Evolutionary conservation across 2,113 vertebrate species (phyloP).

Genomic region (Seriola rivoliana): DNA sequence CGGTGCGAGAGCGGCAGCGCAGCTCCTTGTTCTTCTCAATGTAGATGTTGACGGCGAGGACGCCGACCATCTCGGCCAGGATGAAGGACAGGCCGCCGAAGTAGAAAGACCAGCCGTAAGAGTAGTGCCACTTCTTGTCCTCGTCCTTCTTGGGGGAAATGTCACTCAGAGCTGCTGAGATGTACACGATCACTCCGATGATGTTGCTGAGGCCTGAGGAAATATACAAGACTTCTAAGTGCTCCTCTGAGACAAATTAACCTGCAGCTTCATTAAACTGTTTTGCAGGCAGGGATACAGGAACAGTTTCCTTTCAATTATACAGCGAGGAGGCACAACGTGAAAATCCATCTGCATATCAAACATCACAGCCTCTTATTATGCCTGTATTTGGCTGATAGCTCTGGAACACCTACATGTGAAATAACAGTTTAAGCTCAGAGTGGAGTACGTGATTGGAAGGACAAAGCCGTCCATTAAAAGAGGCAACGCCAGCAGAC

Average conservation of each 20-base stretch:
- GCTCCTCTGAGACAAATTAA: conserved; percentile 36
- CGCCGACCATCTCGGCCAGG: conserved; percentile 94
- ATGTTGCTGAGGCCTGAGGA: conserved; percentile 93
- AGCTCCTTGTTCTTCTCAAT: conserved; percentile 94
- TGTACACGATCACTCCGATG: conserved; percentile 97
- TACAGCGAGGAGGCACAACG: background rate
- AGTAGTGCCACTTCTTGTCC: conserved; percentile 95
- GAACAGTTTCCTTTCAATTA: conserved; percentile 22
- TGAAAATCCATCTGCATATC: conserved; percentile 28
- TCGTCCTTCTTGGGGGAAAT: conserved; percentile 93
- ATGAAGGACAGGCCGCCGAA: conserved; percentile 96
- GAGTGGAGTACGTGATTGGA: background rate
- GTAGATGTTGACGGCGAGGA: conserved; percentile 94
- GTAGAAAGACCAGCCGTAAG: conserved; percentile 96
- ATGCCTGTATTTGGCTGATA: background rate
- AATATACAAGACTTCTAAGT: conserved; percentile 7
- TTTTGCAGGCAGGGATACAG: conserved; percentile 1
- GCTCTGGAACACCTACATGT: background rate
- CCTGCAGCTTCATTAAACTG: conserved; percentile 37
- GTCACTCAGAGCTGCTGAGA: conserved; percentile 93
- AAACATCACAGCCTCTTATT: background rate
- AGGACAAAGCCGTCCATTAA: background rate
- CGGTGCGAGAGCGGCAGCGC: conserved; percentile 91
- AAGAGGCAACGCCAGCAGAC: background rate
- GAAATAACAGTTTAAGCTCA: background rate